Percentiles rank a stretch among this genome's conserved stretches.
These are phyloP conservation scores for Tipula confusa DNA, from an alignment of 2,888 invertebrate genomes.

Conservation along the genomic window DNA sequence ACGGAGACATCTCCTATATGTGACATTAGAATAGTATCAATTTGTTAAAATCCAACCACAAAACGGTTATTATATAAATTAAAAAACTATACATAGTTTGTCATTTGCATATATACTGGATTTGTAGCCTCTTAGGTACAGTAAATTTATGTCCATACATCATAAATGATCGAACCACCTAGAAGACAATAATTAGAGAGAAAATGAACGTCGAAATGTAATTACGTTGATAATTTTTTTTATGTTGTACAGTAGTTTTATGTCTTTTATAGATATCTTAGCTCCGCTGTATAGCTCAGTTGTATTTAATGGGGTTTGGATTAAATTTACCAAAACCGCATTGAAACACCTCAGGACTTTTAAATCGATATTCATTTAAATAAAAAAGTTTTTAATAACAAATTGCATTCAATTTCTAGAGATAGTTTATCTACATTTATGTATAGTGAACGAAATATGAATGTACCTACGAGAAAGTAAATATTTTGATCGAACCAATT, in stretches of 20 bases:
- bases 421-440: neutral
- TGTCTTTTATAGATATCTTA: neutral
- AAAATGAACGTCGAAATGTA: neutral
- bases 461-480: too few species aligned
- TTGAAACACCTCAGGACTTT: neutral
- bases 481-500: too few species aligned
- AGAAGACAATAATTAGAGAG: constrained; percentile 3
- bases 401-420: neutral
- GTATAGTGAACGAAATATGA: neutral
- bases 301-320: neutral
- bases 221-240: neutral
- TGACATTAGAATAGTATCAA: neutral
- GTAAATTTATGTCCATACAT: neutral
- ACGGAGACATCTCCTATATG: neutral
- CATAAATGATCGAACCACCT: neutral
- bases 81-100: neutral
- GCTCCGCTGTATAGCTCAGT: neutral
- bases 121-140: neutral
- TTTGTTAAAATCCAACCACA: neutral
- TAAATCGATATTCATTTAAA: neutral
- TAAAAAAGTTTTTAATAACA: neutral
- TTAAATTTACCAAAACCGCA: neutral
- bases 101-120: neutral
- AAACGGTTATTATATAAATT: neutral
- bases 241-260: neutral